A percentile compares a stretch with the other conserved stretches of the same genome.
phyloP scores from a whole-genome alignment of 2,888 invertebrate species.

The Lydus trimaculatus region DNA sequence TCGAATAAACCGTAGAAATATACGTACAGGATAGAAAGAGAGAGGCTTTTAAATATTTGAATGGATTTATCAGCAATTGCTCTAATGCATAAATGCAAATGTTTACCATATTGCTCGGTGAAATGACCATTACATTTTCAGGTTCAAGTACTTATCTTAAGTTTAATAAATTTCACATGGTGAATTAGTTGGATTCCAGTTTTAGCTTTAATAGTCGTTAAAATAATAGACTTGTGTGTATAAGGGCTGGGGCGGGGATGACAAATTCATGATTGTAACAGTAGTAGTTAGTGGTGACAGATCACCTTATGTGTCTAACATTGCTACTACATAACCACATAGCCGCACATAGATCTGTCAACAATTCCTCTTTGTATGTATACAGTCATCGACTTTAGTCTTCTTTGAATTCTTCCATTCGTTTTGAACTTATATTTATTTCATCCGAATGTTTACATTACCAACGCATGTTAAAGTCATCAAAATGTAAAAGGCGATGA shows the following conservation, averaged over 20 bases:
- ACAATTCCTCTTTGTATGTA: slow-evolving; percentile 37
- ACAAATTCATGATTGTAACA: slow-evolving; percentile 49
- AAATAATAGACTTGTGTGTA: slow-evolving; percentile 1
- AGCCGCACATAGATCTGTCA: slow-evolving; percentile 53
- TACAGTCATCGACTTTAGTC: not conserved
- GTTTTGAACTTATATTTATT: slow-evolving; percentile 44
- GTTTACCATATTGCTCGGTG: not conserved
- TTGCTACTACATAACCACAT: slow-evolving; percentile 47
- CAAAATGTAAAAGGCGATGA: slow-evolving; percentile 37
- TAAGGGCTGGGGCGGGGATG: slow-evolving; percentile 30
- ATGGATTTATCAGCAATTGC: not conserved
- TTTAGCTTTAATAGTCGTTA: not conserved
- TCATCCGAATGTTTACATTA: slow-evolving; percentile 24
- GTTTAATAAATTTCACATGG: not conserved
- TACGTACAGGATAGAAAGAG: not conserved
- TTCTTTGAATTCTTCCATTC: not conserved
- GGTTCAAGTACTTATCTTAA: not conserved
- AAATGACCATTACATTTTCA: not conserved
- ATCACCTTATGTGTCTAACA: slow-evolving; percentile 53
- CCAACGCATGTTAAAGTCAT: slow-evolving; percentile 41
- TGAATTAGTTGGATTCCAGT: not conserved
- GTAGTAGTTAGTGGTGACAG: slow-evolving; percentile 54
- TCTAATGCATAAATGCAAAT: not conserved
- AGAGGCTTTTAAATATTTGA: not conserved
- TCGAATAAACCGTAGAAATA: not conserved